These are phyloP conservation scores for Hypsopygia costalis DNA, from an alignment of 2,888 invertebrate species.

Conservation along the genomic window DNA sequence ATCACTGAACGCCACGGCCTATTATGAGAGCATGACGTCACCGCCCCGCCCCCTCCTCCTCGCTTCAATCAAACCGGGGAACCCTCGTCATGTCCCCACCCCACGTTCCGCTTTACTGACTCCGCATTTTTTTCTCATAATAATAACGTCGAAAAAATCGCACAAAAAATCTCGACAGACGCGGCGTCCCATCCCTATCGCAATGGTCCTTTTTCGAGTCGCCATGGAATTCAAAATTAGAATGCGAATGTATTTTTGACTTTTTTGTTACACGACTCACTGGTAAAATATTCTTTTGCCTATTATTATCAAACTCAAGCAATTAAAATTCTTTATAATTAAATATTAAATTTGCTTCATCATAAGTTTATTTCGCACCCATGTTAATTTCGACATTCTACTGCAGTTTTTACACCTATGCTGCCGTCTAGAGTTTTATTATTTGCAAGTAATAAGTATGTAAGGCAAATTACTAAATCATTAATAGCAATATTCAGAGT, in stretches of 20 bases:
- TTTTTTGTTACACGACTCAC: too few species aligned
- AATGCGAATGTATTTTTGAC: neutral
- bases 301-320: too few species aligned
- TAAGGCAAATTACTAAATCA: too few species aligned
- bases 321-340: too few species aligned
- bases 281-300: too few species aligned
- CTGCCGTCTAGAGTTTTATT: too few species aligned
- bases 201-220: conserved; percentile 51
- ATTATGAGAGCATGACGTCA: conserved; percentile 80
- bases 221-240: conserved; percentile 51
- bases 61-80: conserved; percentile 77
- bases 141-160: conserved; percentile 80
- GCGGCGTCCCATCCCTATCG: conserved; percentile 67
- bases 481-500: too few species aligned
- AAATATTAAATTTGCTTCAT: too few species aligned
- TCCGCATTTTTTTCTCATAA: conserved; percentile 79
- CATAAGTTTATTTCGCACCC: too few species aligned
- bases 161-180: conserved; percentile 78
- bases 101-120: conserved; percentile 77
- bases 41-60: conserved; percentile 76
- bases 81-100: conserved; percentile 79
- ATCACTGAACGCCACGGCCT: conserved; percentile 77
- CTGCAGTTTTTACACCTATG: too few species aligned
- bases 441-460: too few species aligned
- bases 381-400: too few species aligned